Evolutionary conservation across 2,113 vertebrate species (phyloP).

Genomic region (Aegotheles bennettii): DNA sequence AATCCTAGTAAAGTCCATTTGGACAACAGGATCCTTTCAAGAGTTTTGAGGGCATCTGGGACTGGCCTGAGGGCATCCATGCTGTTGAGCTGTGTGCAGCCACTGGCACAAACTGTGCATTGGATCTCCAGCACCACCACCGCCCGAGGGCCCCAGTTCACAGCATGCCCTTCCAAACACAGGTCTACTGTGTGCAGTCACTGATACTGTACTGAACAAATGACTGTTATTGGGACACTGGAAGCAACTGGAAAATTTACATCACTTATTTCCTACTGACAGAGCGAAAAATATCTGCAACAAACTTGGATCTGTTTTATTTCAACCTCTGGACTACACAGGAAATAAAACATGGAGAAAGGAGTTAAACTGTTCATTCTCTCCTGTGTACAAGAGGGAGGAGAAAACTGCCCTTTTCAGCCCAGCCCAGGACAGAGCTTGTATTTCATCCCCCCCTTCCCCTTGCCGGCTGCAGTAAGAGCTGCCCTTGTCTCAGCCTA

Average conservation of each 20-base stretch:
- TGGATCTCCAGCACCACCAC: accelerated
- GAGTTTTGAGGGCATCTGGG: background rate
- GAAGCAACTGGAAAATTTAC: background rate
- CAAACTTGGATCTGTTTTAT: background rate
- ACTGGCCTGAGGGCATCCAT: accelerated
- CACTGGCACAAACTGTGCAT: background rate
- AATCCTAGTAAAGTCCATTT: background rate
- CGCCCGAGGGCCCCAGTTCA: background rate
- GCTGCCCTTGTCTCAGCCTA: background rate
- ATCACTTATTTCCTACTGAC: background rate
- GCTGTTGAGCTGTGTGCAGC: accelerated
- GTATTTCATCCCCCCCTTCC: background rate
- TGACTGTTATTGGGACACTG: background rate
- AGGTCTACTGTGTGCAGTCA: background rate
- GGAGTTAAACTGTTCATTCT: background rate
- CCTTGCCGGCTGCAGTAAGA: background rate
- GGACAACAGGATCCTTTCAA: background rate
- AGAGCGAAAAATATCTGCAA: background rate
- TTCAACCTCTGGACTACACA: background rate
- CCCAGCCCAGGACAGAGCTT: background rate
- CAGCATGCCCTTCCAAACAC: background rate
- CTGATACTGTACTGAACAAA: background rate
- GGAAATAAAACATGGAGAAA: background rate
- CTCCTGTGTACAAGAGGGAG: background rate
- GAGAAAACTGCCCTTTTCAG: background rate